These are phyloP conservation scores for Mystacides longicornis DNA, from an alignment of 2,888 invertebrate genomes.

Conservation along the genomic window DNA sequence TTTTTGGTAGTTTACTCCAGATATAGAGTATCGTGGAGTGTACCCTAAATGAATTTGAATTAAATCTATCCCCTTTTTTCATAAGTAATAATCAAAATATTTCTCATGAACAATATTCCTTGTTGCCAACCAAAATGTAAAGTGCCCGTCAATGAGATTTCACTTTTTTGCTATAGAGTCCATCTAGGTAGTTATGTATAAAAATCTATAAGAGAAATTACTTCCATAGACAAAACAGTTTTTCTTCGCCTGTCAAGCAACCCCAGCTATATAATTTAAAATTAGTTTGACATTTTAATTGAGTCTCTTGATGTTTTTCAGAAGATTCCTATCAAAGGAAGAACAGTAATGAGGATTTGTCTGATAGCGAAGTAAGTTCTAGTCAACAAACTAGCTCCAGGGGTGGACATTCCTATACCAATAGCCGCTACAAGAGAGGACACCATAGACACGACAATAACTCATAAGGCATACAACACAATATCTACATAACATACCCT, in stretches of 20 bases:
- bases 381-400: neutral
- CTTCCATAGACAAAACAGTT: neutral
- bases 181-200: too few species aligned
- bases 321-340: constrained; percentile 21
- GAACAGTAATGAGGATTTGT: constrained; percentile 19
- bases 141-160: too few species aligned
- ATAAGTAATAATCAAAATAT: too few species aligned
- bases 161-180: too few species aligned
- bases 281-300: neutral
- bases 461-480: constrained; percentile 9
- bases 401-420: neutral
- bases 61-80: too few species aligned
- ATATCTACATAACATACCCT: neutral
- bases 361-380: constrained; percentile 21
- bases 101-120: too few species aligned
- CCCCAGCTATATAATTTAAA: neutral
- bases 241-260: neutral
- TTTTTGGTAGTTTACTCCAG: too few species aligned
- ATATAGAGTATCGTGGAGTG: too few species aligned
- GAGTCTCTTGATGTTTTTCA: constrained; percentile 3
- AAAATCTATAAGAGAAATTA: neutral
- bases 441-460: constrained; percentile 23
- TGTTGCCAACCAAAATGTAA: too few species aligned
- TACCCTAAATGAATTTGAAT: too few species aligned
- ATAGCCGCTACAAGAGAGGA: constrained; percentile 14